Evolutionary conservation across 2,888 invertebrate species (phyloP).

Genomic region (Oligia fasciuncula): DNA sequence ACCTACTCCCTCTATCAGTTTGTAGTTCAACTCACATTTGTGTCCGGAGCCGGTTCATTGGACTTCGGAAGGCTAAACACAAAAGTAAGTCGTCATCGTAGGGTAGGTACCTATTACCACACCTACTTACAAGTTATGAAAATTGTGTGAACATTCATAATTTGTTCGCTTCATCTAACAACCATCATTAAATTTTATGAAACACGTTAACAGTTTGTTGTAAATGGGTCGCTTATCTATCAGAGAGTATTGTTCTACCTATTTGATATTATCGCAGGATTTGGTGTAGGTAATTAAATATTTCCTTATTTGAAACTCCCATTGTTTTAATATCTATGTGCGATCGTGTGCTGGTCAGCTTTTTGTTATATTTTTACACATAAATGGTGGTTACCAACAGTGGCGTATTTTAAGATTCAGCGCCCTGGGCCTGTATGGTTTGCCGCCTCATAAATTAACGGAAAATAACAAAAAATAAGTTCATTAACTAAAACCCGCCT

Average conservation of each 20-base stretch:
- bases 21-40: neutral
- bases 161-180: neutral
- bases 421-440: too few species aligned
- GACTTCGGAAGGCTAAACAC: neutral
- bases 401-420: too few species aligned
- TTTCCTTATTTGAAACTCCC: conserved; percentile 27
- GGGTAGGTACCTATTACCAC: too few species aligned
- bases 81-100: neutral
- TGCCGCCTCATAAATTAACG: too few species aligned
- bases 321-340: neutral
- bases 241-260: conserved; percentile 23
- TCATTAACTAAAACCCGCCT: too few species aligned
- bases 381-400: neutral
- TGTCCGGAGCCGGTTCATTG: neutral
- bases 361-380: neutral
- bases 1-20: neutral
- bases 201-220: conserved; percentile 8
- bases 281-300: conserved; percentile 17
- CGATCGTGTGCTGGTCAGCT: neutral
- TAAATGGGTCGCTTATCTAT: conserved; percentile 42
- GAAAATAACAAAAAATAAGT: too few species aligned
- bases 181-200: conserved; percentile 13
- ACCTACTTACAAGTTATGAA: neutral
- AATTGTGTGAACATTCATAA: neutral
- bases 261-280: conserved; percentile 28